Base-by-base conservation (phyloP, 1,140 invertebrate species). In the Acyrthosiphon pisum region DNA sequence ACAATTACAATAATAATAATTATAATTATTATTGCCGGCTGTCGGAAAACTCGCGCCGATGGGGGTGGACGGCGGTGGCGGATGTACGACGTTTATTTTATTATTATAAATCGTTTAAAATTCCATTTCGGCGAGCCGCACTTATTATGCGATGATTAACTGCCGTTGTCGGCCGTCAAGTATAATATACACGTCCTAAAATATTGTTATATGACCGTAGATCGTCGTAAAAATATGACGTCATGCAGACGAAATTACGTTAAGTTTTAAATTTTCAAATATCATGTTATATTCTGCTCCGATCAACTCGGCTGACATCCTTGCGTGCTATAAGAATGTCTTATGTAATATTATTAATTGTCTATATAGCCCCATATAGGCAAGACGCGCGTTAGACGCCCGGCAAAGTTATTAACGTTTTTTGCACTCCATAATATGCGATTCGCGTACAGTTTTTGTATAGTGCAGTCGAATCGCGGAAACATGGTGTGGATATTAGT, bases 81-180 rank as follows among this genome's bases (percentile, higher is more conserved):
- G n/a, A n/a, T 68, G 11, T 68, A 68, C 11, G 30, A 76, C 60
- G 60, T 76, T 76, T n/a, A 76, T 76, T 76, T 76, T 76, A 76
- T 76, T 76, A 76, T 76, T 76, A 76, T 76, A 76, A 76, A 76
- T 76, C 60, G 60, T n/a, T 76, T 76, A 76, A 76, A 76, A 76
- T 76, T 76, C 60, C 60, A 76, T 76, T 76, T 76, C 30, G n/a
- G 14, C 60, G 60, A 76, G 14, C 4, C 4, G n/a, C 14, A 4
- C 60, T n/a, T 76, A 76, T 76, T 76, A 76, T 76, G n/a, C 60
- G 60, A 76, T 76, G 60, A 76, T 76, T 76, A 76, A 76, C 60
- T n/a, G 14, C 60, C 30, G 30, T 6, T 76, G 30, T 30, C 60
- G 60, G 30, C 60, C 60, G 60, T 76, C 60, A n/a, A 76, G 60